A percentile compares a stretch with the other conserved stretches of the same genome.
These are phyloP conservation scores for Athalia rosae DNA, from an alignment of 2,888 invertebrate genomes.

Conservation along the genomic window DNA sequence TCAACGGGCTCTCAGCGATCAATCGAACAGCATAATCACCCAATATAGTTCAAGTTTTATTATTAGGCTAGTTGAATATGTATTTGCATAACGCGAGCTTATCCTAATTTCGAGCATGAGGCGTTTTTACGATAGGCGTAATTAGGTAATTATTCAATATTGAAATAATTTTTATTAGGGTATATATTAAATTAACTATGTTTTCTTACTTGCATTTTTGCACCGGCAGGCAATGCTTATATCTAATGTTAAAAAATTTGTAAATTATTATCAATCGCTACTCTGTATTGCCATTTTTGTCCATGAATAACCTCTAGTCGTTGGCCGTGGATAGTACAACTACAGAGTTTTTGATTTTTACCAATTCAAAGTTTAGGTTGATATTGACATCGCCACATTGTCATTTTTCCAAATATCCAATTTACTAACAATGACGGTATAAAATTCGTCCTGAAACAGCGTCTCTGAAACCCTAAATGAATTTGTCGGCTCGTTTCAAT, in stretches of 20 bases:
- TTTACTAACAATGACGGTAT: no score
- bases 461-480: no score
- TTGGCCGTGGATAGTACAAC: not conserved
- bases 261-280: not conserved
- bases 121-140: not conserved
- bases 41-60: constrained; percentile 7
- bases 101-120: not conserved
- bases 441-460: no score
- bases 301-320: not conserved
- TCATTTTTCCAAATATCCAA: no score
- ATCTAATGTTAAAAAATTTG: no score
- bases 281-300: not conserved
- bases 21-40: constrained; percentile 17
- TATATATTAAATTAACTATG: not conserved
- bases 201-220: not conserved
- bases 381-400: no score
- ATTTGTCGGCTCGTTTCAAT: no score
- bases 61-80: constrained; percentile 20
- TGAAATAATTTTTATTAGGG: not conserved
- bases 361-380: no score
- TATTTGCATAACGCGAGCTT: not conserved
- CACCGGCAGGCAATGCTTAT: no score
- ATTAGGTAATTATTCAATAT: not conserved
- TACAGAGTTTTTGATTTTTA: not conserved
- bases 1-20: not conserved